Evolutionary conservation across 2,888 invertebrate species (phyloP).

Genomic region (Taphrorychus bicolor): DNA sequence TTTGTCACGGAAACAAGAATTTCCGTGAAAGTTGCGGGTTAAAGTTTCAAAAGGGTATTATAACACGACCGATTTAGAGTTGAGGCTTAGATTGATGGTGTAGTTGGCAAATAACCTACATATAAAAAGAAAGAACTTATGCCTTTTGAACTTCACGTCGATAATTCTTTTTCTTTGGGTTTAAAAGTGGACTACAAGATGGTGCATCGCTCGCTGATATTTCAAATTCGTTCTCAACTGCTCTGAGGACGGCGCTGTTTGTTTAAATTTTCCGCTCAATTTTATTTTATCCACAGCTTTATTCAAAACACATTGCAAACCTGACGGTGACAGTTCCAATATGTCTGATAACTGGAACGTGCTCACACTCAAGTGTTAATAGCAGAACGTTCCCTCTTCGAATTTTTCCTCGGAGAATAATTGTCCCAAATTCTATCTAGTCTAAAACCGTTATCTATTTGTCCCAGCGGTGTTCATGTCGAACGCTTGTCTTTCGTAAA

Average conservation of each 20-base stretch:
- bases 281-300: constrained; percentile 7
- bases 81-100: not conserved
- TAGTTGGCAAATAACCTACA: not conserved
- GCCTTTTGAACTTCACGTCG: not conserved
- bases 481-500: constrained; percentile 27
- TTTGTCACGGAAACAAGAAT: constrained; percentile 15
- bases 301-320: not conserved
- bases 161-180: not conserved
- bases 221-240: not conserved
- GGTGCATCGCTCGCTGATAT: not conserved
- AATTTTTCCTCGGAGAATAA: constrained; percentile 22
- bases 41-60: not conserved
- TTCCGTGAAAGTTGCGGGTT: not conserved
- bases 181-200: not conserved
- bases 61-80: not conserved
- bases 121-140: not conserved
- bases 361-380: constrained; percentile 11
- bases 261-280: constrained; percentile 8
- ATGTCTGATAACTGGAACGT: not conserved
- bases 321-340: constrained; percentile 8
- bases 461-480: constrained; percentile 29
- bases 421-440: constrained; percentile 30
- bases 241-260: not conserved
- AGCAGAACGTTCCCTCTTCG: constrained; percentile 6
- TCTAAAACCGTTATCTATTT: constrained; percentile 34